phyloP scores from a whole-genome alignment of 2,113 vertebrate species.

The Bubo bubo region DNA sequence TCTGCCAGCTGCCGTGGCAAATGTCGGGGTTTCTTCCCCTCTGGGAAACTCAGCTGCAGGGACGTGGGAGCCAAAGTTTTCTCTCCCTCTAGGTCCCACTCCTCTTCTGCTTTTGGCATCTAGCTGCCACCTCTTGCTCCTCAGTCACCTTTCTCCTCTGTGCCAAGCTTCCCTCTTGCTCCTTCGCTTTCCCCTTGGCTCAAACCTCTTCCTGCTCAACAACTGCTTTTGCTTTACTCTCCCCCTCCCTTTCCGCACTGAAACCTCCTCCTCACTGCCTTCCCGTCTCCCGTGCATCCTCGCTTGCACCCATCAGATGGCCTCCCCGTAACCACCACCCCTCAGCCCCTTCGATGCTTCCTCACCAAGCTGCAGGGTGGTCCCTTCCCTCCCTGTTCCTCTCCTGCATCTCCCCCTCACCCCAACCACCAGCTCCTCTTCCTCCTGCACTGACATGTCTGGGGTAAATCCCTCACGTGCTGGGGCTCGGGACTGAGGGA shows the following conservation, averaged over 20 bases:
- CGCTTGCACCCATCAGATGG: accelerated
- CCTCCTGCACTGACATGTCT: accelerated
- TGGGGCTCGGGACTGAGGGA: accelerated
- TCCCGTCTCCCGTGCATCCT: accelerated
- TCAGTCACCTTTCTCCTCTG: neutral
- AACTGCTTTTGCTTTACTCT: accelerated
- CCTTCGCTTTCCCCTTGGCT: neutral
- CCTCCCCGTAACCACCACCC: neutral
- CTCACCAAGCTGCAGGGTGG: neutral
- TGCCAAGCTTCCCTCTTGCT: neutral
- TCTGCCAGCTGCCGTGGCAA: neutral
- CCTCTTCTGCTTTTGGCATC: neutral
- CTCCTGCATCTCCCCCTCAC: accelerated
- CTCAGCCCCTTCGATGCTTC: accelerated
- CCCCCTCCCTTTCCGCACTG: neutral
- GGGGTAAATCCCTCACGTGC: accelerated
- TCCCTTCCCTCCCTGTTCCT: neutral
- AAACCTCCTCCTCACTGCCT: accelerated
- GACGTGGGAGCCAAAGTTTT: accelerated
- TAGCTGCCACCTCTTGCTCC: accelerated
- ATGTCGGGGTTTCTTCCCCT: neutral
- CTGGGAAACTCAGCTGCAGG: neutral
- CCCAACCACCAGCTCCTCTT: neutral
- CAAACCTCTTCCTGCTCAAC: neutral
- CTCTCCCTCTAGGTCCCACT: neutral